Conservation (phyloP, 2,888 invertebrate species). For the Catocala fraxini region DNA sequence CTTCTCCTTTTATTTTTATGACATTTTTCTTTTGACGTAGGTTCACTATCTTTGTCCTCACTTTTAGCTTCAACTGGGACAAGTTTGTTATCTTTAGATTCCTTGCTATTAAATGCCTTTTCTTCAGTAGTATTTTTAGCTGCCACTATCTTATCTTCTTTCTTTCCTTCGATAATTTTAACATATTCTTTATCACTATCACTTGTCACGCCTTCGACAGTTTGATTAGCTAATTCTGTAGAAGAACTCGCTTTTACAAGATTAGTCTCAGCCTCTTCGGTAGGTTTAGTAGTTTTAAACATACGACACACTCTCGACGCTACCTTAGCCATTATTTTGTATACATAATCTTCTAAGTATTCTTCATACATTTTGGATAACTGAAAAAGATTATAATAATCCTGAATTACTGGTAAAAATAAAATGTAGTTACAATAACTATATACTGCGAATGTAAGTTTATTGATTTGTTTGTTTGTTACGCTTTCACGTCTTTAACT, state of each 20-base stretch:
- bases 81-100: conserved; percentile 6
- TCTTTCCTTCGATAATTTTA: not conserved
- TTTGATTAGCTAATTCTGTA: conserved; percentile 16
- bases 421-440: too few relatives aligned
- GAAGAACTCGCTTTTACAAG: conserved; percentile 25
- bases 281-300: conserved; percentile 55
- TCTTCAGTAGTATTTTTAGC: not conserved
- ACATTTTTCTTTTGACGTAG: conserved; percentile 16
- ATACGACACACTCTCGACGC: conserved; percentile 67
- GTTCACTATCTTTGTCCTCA: conserved; percentile 3
- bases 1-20: conserved; percentile 24
- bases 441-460: too few relatives aligned
- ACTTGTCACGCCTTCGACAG: conserved; percentile 11
- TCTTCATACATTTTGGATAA: conserved; percentile 93
- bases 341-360: conserved; percentile 89
- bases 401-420: too few relatives aligned
- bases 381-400: conserved; percentile 69
- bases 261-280: conserved; percentile 41
- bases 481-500: too few relatives aligned
- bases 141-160: not conserved
- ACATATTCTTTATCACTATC: conserved; percentile 5
- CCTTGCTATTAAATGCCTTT: not conserved
- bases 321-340: conserved; percentile 79
- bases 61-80: not conserved
- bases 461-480: too few relatives aligned